These are phyloP conservation scores for Coleophora deauratella DNA, from an alignment of 2,888 invertebrate species.

Conservation along the genomic window DNA sequence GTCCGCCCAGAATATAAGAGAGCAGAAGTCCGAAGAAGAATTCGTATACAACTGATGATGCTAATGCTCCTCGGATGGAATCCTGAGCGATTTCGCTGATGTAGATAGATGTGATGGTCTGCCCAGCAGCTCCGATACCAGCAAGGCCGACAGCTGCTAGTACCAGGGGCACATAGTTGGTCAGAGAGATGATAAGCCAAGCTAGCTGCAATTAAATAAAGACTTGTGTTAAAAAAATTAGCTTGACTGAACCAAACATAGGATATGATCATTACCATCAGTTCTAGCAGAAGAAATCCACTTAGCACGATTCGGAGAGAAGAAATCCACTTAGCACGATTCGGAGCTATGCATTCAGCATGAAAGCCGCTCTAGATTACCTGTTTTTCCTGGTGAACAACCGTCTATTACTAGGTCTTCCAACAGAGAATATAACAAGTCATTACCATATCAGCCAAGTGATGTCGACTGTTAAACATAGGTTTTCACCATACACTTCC, in stretches of 20 bases:
- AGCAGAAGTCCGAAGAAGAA: slow-evolving; percentile 44
- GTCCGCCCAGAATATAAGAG: slow-evolving; percentile 44
- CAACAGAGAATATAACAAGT: no score
- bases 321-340: background rate
- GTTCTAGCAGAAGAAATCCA: background rate
- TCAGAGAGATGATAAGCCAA: slow-evolving; percentile 39
- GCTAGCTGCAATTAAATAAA: slow-evolving; percentile 31
- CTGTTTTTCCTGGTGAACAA: no score
- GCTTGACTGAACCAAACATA: no score
- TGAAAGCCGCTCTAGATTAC: no score
- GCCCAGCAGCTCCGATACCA: slow-evolving; percentile 46
- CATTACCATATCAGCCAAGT: no score
- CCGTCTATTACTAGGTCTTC: no score
- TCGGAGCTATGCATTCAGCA: no score
- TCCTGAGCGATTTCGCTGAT: slow-evolving; percentile 50
- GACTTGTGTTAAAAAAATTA: background rate
- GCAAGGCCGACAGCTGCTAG: slow-evolving; percentile 31
- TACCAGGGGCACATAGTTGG: slow-evolving; percentile 31
- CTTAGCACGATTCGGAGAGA: background rate
- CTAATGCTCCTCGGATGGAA: slow-evolving; percentile 38
- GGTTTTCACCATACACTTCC: no score
- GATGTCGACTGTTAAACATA: no score
- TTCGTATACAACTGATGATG: slow-evolving; percentile 34
- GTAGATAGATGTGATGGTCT: slow-evolving; percentile 41
- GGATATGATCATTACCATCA: background rate